Evolutionary conservation across 2,797 vertebrate species (phyloP).

Genomic region (Sus cebifrons): DNA sequence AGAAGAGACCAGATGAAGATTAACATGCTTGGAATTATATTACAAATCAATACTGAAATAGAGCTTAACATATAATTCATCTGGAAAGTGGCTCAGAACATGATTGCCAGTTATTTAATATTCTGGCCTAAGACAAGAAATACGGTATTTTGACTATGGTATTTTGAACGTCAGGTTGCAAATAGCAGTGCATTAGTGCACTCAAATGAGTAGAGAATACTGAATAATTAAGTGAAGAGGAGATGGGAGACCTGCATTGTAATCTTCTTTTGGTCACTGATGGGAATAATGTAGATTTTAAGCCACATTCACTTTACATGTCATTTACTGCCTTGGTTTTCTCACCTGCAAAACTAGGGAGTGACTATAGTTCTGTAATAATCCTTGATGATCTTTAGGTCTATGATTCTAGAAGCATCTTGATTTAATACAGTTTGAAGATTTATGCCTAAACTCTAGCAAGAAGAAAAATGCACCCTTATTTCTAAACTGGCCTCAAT

Average conservation of each 20-base stretch:
- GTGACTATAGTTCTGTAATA: not conserved
- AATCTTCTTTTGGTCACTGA: not conserved
- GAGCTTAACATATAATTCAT: constrained; percentile 47
- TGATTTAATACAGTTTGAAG: not conserved
- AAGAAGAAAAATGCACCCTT: not conserved
- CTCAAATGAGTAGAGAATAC: constrained; percentile 6
- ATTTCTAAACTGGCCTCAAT: constrained; percentile 19
- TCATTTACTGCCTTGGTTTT: not conserved
- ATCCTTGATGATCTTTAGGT: not conserved
- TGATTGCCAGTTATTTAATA: constrained; percentile 18
- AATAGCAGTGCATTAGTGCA: not conserved
- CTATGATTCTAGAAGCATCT: not conserved
- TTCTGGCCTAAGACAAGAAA: constrained; percentile 14
- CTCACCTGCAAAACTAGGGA: not conserved
- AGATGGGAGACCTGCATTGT: not conserved
- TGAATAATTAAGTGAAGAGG: constrained; percentile 26
- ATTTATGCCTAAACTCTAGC: constrained; percentile 12
- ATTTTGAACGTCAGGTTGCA: not conserved
- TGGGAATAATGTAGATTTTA: not conserved
- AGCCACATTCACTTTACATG: not conserved
- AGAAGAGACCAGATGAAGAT: not conserved
- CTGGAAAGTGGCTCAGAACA: constrained; percentile 25
- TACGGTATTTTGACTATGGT: not conserved
- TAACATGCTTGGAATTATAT: not conserved
- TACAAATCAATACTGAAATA: constrained; percentile 16